Evolutionary conservation across 2,888 invertebrate genomes (phyloP).

Genomic region (Dolomedes plantarius): DNA sequence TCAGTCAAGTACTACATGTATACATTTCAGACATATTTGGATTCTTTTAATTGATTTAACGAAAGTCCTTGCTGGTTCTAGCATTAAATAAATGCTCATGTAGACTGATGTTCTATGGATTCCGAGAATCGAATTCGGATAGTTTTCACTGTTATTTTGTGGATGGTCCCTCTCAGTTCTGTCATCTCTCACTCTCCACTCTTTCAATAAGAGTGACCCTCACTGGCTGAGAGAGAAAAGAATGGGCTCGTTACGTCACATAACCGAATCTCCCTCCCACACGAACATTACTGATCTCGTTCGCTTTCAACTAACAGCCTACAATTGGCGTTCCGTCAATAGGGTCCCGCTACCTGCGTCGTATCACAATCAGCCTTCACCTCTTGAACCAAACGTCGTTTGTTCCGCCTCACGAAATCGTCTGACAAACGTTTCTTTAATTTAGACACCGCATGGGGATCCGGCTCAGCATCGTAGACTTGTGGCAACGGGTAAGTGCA

Average conservation of each 20-base stretch:
- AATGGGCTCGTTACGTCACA: slow-evolving; percentile 40
- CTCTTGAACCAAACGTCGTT: slow-evolving; percentile 14
- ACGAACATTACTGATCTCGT: slow-evolving; percentile 25
- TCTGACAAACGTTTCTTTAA: slow-evolving; percentile 16
- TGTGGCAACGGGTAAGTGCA: neutral
- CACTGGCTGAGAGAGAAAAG: slow-evolving; percentile 27
- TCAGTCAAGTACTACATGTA: no score
- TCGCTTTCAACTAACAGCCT: slow-evolving; percentile 16
- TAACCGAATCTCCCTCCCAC: slow-evolving; percentile 28
- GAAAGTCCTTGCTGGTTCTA: no score
- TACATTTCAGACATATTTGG: no score
- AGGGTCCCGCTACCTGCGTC: neutral
- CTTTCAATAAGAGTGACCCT: slow-evolving; percentile 62
- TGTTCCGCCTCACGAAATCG: slow-evolving; percentile 14
- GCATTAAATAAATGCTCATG: no score
- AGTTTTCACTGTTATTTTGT: slow-evolving; percentile 1
- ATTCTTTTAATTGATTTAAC: no score
- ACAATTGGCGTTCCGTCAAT: neutral
- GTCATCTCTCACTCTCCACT: slow-evolving; percentile 37
- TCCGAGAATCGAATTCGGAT: no score
- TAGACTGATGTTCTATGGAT: no score
- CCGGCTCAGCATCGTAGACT: neutral
- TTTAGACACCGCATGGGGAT: slow-evolving; percentile 12
- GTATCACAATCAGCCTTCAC: neutral
- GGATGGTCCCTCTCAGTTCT: slow-evolving; percentile 6